Evolutionary conservation across 2,888 invertebrate species (phyloP).

Genomic region (Scaeva pyrastri): DNA sequence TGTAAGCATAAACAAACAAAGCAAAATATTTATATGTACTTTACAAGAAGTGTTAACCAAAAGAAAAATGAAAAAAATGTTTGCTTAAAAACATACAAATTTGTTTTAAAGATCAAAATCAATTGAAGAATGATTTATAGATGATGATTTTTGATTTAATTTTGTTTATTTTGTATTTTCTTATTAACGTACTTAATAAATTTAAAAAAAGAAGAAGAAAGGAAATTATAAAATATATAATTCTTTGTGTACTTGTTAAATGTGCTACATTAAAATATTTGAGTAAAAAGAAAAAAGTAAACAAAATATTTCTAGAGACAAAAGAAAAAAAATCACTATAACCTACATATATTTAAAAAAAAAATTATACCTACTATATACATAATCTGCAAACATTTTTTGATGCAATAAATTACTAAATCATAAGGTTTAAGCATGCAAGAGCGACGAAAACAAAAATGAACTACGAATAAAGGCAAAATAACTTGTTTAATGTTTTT

Average conservation of each 20-base stretch:
- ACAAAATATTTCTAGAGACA: slow-evolving; percentile 48
- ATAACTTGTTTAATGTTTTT: slow-evolving; percentile 55
- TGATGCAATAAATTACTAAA: slow-evolving; percentile 57
- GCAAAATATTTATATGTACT: slow-evolving; percentile 44
- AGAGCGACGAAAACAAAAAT: slow-evolving; percentile 12
- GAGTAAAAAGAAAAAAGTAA: background rate
- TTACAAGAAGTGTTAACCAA: slow-evolving; percentile 37
- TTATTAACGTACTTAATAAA: slow-evolving; percentile 69
- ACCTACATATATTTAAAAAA: slow-evolving; percentile 52
- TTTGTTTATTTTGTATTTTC: slow-evolving; percentile 25
- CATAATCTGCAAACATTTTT: slow-evolving; percentile 68
- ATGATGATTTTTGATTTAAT: slow-evolving; percentile 2
- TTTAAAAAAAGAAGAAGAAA: slow-evolving; percentile 19
- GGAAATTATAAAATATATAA: slow-evolving; percentile 47
- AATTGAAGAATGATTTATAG: background rate
- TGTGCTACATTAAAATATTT: slow-evolving; percentile 67
- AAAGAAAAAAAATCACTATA: slow-evolving; percentile 42
- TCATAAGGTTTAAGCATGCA: slow-evolving; percentile 48
- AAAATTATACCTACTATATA: slow-evolving; percentile 42
- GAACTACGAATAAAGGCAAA: slow-evolving; percentile 21
- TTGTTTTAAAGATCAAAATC: slow-evolving; percentile 14
- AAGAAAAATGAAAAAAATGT: slow-evolving; percentile 11
- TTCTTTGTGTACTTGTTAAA: slow-evolving; percentile 64
- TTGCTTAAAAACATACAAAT: slow-evolving; percentile 3
- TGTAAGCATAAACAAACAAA: slow-evolving; percentile 17